A percentile compares a stretch with the other conserved stretches of the same genome.
These are phyloP conservation scores for Euzetes globulus DNA, from an alignment of 2,888 invertebrate species.

Conservation along the genomic window DNA sequence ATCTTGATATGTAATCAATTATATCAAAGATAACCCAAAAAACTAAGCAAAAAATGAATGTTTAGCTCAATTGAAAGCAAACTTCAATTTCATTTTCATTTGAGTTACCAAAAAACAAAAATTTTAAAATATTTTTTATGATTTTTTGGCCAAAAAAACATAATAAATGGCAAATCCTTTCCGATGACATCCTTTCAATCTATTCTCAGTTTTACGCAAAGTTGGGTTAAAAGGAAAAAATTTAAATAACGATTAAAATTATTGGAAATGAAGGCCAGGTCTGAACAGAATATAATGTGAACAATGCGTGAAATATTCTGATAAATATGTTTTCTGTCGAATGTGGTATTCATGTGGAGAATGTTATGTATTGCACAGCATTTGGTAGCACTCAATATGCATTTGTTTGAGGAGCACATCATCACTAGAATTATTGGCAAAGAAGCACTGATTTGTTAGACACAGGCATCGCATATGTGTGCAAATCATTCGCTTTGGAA, in stretches of 20 bases:
- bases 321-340: conserved; percentile 12
- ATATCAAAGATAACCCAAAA: too few relatives aligned
- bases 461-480: neutral
- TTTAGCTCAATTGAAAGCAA: too few relatives aligned
- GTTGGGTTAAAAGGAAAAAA: neutral
- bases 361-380: neutral
- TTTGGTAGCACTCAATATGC: neutral
- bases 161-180: too few relatives aligned
- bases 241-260: neutral
- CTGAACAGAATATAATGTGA: neutral
- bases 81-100: too few relatives aligned
- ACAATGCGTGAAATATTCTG: neutral
- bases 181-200: too few relatives aligned
- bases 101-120: too few relatives aligned
- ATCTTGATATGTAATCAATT: too few relatives aligned
- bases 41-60: too few relatives aligned
- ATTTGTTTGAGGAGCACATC: neutral
- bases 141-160: too few relatives aligned
- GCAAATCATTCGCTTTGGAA: too few relatives aligned
- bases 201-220: neutral
- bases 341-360: conserved; percentile 1
- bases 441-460: neutral
- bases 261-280: neutral
- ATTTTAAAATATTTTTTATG: too few relatives aligned
- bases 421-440: neutral